Percentiles rank a stretch among this genome's conserved stretches.
Conservation (phyloP, 2,888 invertebrate species). For the Luperina nickerlii region DNA sequence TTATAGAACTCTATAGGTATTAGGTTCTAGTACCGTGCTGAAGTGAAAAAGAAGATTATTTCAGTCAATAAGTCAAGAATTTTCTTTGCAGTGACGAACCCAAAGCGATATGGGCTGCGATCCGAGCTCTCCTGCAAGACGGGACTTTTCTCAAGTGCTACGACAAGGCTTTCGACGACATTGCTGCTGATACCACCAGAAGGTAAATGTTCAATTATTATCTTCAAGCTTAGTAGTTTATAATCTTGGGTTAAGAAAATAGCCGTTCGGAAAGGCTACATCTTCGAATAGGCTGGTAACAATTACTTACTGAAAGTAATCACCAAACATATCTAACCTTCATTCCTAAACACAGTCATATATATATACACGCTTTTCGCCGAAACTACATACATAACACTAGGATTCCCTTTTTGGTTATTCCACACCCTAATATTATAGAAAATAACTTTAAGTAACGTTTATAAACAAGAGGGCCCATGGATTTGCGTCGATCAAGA, state of each 20-base stretch:
- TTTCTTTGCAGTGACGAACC: constrained; percentile 78
- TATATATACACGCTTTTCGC: no score
- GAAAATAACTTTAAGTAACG: no score
- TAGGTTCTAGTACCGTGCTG: background rate
- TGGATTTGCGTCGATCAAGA: background rate
- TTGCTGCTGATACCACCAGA: constrained; percentile 81
- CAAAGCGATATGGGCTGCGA: constrained; percentile 83
- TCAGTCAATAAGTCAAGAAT: background rate
- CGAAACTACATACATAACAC: background rate
- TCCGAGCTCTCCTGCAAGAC: constrained; percentile 81
- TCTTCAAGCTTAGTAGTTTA: background rate
- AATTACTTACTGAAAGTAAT: background rate
- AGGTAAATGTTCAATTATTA: constrained; percentile 70
- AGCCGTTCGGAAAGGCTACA: background rate
- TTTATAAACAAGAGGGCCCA: background rate
- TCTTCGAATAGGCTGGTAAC: background rate
- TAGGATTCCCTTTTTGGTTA: background rate
- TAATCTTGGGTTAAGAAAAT: background rate
- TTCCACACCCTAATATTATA: background rate
- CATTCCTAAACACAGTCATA: no score
- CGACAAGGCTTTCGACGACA: constrained; percentile 82
- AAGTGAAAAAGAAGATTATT: background rate
- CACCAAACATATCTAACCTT: background rate
- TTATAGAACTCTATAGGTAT: background rate
- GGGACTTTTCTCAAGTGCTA: constrained; percentile 78